Evolutionary conservation across 2,888 invertebrate species (phyloP), one percentile per base, ranked within the genome.

Genomic region (Caenorhabditis sp.): DNA sequence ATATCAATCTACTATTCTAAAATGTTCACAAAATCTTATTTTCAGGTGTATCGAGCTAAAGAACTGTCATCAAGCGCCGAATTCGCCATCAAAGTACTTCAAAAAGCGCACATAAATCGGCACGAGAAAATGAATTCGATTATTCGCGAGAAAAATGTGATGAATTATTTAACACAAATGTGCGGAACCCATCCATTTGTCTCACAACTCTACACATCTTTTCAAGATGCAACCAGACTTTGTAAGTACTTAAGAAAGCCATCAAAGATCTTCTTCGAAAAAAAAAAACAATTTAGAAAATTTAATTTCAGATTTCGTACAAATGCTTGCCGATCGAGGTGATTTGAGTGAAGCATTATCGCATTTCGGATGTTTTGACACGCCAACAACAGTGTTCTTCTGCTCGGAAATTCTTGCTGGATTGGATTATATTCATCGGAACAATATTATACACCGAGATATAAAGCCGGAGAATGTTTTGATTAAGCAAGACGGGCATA

Each of bases 381-480:
- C 93, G 76, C 92, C 93, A 78, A 94, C 94, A 89, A 93, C 95
- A 4, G 92, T 92, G 88, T 97, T 96, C 90, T 99, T 97, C 90
- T 92, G 94, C 61, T 95, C 95, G 69, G 97, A 99, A 70, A 77
- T 82, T 14, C 57, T 82, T 8, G 7, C 52, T 21, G 87, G 83
- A 2, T 63, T 87, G 20, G 67, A 81, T 23, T 87, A 78, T 63
- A 66, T 87, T 31, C 87, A 87, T 62, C 38, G 56, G 8, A 63
- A 71, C n/a, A 69, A 77, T 1, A 77, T 87, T 59, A 70, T 84
- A 17, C 87, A 87, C 68, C 77, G 91, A 70, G 97, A 99, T 89
- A 91, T 99, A 83, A 99, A 99, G 89, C 99, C 99, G 7, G 95
- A 99, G 90, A 99, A 99, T 90, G 95, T 99, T 84, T 91, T 99